phyloP scores from a whole-genome alignment of 2,888 invertebrate genomes.

The Synanthedon formicaeformis region DNA sequence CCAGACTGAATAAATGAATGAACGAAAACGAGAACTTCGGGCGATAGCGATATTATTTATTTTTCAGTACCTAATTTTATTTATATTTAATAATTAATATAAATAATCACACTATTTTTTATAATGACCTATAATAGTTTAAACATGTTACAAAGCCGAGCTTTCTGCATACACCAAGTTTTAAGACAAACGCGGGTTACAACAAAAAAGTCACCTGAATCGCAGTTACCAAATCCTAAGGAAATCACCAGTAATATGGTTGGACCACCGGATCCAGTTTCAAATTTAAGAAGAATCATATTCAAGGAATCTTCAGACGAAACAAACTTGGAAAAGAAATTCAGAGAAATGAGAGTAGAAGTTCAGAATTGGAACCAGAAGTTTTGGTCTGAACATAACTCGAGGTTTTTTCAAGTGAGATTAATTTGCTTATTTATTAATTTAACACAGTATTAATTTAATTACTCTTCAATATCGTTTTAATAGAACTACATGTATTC shows the following conservation, averaged over 20 bases:
- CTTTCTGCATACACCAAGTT: not conserved
- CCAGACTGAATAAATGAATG: too few relatives aligned
- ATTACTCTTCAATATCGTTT: too few relatives aligned
- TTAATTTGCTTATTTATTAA: too few relatives aligned
- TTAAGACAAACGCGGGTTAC: conserved; percentile 27
- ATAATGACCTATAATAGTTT: too few relatives aligned
- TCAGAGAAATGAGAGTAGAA: conserved; percentile 74
- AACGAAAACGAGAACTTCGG: too few relatives aligned
- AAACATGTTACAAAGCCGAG: not conserved
- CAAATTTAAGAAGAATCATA: conserved; percentile 81
- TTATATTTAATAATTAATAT: too few relatives aligned
- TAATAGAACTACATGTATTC: too few relatives aligned
- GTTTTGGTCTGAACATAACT: conserved; percentile 87
- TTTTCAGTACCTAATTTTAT: too few relatives aligned
- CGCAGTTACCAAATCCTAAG: conserved; percentile 43
- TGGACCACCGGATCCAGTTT: conserved; percentile 83
- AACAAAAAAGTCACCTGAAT: conserved; percentile 26
- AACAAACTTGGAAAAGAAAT: conserved; percentile 72
- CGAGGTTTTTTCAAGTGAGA: conserved; percentile 73
- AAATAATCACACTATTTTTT: too few relatives aligned
- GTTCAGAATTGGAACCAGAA: conserved; percentile 87
- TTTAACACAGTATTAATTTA: too few relatives aligned
- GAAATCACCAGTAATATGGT: conserved; percentile 72
- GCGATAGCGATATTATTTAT: too few relatives aligned
- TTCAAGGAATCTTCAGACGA: conserved; percentile 76